These are phyloP conservation scores for Drosophila neocordata DNA, from an alignment of 1,140 invertebrate species.

Conservation along the genomic window DNA sequence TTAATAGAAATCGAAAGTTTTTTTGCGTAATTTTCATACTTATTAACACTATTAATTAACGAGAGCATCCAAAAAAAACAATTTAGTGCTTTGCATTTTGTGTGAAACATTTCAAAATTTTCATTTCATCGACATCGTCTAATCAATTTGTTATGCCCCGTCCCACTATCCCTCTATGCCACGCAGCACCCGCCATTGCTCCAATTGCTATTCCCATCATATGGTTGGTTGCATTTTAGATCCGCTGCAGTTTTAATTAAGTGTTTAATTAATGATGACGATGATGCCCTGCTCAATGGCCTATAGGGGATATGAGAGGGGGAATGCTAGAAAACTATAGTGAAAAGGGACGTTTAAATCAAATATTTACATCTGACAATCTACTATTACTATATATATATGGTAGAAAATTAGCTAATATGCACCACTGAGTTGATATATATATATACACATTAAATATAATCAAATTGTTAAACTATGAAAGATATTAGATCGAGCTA, in stretches of 20 bases:
- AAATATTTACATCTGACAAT: conserved; percentile 2
- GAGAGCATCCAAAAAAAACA: conserved; percentile 13
- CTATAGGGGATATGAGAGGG: too few species aligned
- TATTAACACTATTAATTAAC: conserved; percentile 49
- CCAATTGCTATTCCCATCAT: not conserved
- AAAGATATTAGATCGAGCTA: too few species aligned
- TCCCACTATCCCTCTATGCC: not conserved
- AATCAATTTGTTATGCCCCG: conserved; percentile 45
- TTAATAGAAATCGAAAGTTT: conserved; percentile 30
- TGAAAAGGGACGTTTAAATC: not conserved
- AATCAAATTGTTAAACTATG: too few species aligned
- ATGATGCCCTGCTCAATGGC: not conserved
- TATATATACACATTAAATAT: not conserved
- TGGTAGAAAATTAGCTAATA: not conserved
- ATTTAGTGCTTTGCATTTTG: conserved; percentile 32
- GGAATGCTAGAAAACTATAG: too few species aligned
- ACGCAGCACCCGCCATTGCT: not conserved
- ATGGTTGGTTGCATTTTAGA: conserved; percentile 37
- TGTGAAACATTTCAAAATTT: conserved; percentile 39
- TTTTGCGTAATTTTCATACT: conserved; percentile 49
- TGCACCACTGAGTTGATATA: not conserved
- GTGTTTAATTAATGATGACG: conserved; percentile 59
- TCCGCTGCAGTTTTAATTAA: conserved; percentile 54
- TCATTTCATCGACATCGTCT: conserved; percentile 50
- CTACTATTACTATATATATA: not conserved